A percentile compares a stretch with the other conserved stretches of the same genome.
Evolutionary conservation across 2,888 invertebrate genomes (phyloP).

Genomic region (Mycogona germanica): DNA sequence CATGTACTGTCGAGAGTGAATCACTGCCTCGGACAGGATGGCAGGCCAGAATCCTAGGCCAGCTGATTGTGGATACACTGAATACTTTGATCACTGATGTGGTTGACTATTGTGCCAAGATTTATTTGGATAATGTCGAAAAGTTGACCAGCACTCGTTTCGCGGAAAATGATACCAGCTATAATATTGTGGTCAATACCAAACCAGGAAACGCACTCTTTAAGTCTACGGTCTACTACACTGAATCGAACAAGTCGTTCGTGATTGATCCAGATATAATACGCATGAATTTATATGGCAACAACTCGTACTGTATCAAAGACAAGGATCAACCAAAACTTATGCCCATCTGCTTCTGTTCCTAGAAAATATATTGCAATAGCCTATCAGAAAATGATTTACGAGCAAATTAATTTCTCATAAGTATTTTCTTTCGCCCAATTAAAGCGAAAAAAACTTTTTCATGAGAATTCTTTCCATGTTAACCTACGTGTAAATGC

Average conservation of each 20-base stretch:
- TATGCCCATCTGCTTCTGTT: no score
- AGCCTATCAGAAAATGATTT: no score
- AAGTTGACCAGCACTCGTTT: constrained; percentile 26
- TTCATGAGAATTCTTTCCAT: no score
- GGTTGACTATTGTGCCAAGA: constrained; percentile 52
- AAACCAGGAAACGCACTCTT: constrained; percentile 57
- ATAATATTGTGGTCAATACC: constrained; percentile 49
- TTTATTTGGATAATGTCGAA: constrained; percentile 44
- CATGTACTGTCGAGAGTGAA: constrained; percentile 70
- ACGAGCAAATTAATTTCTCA: no score
- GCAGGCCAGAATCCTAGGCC: no score
- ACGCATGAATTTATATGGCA: constrained; percentile 34
- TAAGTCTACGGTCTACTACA: constrained; percentile 58
- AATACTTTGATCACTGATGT: constrained; percentile 48
- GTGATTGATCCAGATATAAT: constrained; percentile 52
- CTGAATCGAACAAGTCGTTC: constrained; percentile 34
- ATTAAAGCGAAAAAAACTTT: no score
- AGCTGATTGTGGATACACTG: no score
- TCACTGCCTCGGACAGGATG: constrained; percentile 24
- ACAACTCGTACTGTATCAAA: constrained; percentile 16
- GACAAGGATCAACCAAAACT: no score
- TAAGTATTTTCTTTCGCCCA: no score
- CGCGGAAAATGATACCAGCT: constrained; percentile 45
- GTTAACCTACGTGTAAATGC: no score
- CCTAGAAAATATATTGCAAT: no score